A percentile compares a stretch with the other conserved stretches of the same genome.
phyloP scores from a whole-genome alignment of 2,888 invertebrate species.

The Zygothrica quintamaculata region DNA sequence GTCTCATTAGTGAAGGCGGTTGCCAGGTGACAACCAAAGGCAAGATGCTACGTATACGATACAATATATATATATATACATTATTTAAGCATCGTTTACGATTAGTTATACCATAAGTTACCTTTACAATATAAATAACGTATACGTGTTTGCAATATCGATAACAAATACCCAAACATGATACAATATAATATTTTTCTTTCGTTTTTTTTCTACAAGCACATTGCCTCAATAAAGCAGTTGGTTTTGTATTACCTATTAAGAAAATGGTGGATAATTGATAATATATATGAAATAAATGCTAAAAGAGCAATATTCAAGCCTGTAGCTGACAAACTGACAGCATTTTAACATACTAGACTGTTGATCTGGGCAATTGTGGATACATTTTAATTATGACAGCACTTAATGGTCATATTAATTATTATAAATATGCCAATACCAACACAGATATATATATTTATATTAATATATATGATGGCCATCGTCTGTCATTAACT shows the following conservation, averaged over 20 bases:
- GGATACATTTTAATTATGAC: conserved; percentile 60
- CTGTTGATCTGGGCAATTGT: conserved; percentile 9
- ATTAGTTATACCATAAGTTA: conserved; percentile 8
- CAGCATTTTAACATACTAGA: too few species aligned
- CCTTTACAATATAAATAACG: conserved; percentile 42
- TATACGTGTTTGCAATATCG: conserved; percentile 36
- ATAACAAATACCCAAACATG: conserved; percentile 29
- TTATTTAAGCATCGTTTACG: too few species aligned
- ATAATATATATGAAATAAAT: too few species aligned
- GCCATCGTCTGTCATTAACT: conserved; percentile 26
- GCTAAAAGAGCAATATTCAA: too few species aligned
- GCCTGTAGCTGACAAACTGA: not conserved
- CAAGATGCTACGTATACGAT: conserved; percentile 12
- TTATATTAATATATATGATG: too few species aligned
- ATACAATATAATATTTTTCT: conserved; percentile 46
- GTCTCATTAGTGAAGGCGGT: conserved; percentile 74
- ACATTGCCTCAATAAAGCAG: conserved; percentile 18
- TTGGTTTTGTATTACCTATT: conserved; percentile 51
- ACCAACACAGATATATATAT: conserved; percentile 18
- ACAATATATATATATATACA: conserved; percentile 28
- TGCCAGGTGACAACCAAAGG: conserved; percentile 65
- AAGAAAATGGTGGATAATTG: too few species aligned
- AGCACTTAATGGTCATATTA: conserved; percentile 69
- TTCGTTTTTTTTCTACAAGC: conserved; percentile 28
- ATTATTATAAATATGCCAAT: conserved; percentile 68